Conservation (phyloP, 30 jellyfish, hydroid and myxozoan genomes). For the Aurelia sp. region DNA sequence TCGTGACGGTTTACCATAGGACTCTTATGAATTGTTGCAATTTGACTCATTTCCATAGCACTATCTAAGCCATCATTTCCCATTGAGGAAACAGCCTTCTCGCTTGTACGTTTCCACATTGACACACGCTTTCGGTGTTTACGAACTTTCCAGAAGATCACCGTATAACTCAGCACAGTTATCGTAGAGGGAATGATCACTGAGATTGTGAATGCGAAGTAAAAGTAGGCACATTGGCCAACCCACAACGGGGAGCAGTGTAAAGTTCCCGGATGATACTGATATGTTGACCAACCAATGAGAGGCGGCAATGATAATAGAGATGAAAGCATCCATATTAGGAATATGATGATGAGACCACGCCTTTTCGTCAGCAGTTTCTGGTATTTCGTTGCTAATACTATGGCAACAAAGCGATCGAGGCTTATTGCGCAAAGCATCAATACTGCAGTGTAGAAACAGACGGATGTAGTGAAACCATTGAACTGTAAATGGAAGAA, state of each 20-base stretch:
- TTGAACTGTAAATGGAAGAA: constrained; percentile 28
- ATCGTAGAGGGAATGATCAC: constrained; percentile 51
- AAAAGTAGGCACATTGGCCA: constrained; percentile 59
- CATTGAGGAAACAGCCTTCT: not conserved
- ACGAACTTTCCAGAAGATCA: constrained; percentile 64
- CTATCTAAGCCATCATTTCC: constrained; percentile 8
- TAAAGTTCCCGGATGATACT: constrained; percentile 74
- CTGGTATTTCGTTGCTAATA: constrained; percentile 58
- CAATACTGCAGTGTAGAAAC: constrained; percentile 65
- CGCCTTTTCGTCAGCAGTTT: constrained; percentile 41
- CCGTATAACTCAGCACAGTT: constrained; percentile 46
- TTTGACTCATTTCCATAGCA: constrained; percentile 40
- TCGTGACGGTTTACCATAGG: constrained; percentile 10
- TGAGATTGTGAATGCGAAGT: constrained; percentile 50
- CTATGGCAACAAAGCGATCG: constrained; percentile 72
- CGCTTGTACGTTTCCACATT: constrained; percentile 38
- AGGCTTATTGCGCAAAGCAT: constrained; percentile 64
- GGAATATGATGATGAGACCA: constrained; percentile 35
- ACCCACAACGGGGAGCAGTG: constrained; percentile 78
- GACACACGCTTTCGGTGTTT: constrained; percentile 69
- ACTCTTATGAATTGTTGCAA: constrained; percentile 21
- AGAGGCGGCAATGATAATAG: constrained; percentile 65
- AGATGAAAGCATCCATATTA: constrained; percentile 49
- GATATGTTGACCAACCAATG: constrained; percentile 75
- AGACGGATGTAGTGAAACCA: constrained; percentile 65